These are phyloP conservation scores for Elysia chlorotica DNA, from an alignment of 1,140 invertebrate genomes.

Conservation along the genomic window DNA sequence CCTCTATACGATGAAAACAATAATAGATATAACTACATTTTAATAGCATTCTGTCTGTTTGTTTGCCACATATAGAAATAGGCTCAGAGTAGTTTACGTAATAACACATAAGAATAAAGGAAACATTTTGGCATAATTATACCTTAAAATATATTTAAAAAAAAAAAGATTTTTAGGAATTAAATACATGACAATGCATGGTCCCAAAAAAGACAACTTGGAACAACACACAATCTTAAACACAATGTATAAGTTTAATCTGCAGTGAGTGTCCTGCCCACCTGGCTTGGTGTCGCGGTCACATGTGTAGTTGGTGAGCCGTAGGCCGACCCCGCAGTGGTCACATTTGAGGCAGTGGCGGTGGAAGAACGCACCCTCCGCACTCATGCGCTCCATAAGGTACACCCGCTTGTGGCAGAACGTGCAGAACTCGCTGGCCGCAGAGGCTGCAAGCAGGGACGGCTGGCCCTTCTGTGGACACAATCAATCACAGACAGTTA, in stretches of 20 bases:
- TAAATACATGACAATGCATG: neutral
- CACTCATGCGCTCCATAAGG: constrained; percentile 82
- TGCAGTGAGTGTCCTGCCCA: too few species aligned
- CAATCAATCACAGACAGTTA: too few species aligned
- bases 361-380: constrained; percentile 87
- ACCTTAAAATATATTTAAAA: too few species aligned
- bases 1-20: too few species aligned
- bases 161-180: neutral
- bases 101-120: too few species aligned
- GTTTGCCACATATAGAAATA: too few species aligned
- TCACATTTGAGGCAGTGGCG: constrained; percentile 63
- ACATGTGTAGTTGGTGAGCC: constrained; percentile 68
- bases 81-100: too few species aligned
- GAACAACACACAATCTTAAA: too few species aligned
- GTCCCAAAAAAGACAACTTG: neutral
- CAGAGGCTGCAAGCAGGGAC: constrained; percentile 36
- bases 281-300: constrained; percentile 32
- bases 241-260: too few species aligned
- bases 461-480: constrained; percentile 35
- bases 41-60: too few species aligned
- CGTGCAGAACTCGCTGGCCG: constrained; percentile 77
- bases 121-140: too few species aligned
- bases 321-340: constrained; percentile 63
- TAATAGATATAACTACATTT: too few species aligned
- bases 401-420: constrained; percentile 88